These are phyloP conservation scores for Gracilinanus agilis DNA, from an alignment of 2,113 vertebrate genomes.

Conservation along the genomic window DNA sequence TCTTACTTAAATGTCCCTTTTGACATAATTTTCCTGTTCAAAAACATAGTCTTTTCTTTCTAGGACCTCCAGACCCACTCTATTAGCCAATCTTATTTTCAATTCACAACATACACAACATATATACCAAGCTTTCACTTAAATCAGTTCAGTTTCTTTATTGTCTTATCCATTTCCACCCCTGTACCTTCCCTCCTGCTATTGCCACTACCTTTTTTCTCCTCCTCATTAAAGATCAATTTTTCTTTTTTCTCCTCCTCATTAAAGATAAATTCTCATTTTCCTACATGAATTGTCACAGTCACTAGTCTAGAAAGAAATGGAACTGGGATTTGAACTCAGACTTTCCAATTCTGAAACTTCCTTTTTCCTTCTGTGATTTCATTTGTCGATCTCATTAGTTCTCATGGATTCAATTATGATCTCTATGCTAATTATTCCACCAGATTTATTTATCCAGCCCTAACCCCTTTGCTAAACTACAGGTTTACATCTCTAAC, in stretches of 20 bases:
- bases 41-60: background rate
- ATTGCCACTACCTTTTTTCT: background rate
- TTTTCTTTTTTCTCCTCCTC: background rate
- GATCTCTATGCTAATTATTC: background rate
- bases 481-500: background rate
- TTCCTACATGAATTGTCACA: background rate
- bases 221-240: background rate
- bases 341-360: background rate
- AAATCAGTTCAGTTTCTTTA: background rate
- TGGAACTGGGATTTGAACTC: background rate
- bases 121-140: background rate
- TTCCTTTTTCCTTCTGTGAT: background rate
- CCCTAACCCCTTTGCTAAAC: background rate
- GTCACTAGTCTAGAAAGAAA: background rate
- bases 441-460: background rate
- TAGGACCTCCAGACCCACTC: background rate
- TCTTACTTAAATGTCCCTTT: background rate
- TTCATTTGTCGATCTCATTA: background rate
- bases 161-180: background rate
- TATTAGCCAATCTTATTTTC: background rate
- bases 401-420: background rate
- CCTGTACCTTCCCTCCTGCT: background rate
- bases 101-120: background rate
- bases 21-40: background rate
- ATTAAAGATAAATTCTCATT: background rate